phyloP scores from a whole-genome alignment of 2,797 vertebrate species.

The Acanthornis magna region DNA sequence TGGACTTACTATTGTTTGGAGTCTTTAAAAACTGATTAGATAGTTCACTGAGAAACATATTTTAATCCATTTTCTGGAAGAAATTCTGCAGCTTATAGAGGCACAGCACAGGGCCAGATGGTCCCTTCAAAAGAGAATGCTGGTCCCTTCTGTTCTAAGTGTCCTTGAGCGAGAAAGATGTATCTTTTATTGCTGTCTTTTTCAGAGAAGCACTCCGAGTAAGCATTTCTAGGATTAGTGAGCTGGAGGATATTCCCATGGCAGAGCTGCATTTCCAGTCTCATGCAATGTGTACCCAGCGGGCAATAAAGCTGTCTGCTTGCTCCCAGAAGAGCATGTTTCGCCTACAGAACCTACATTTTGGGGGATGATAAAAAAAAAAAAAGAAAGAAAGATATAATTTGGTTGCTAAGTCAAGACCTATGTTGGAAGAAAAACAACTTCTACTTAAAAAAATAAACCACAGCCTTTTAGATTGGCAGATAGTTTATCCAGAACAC shows the following conservation, averaged over 20 bases:
- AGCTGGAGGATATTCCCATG: background rate
- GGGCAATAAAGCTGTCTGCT: background rate
- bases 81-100: background rate
- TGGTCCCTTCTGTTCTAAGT: conserved; percentile 34
- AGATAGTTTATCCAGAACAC: background rate
- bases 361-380: background rate
- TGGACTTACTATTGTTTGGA: background rate
- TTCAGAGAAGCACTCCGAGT: background rate
- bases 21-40: background rate
- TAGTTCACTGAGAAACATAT: background rate
- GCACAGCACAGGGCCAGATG: conserved; percentile 23
- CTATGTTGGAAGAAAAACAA: background rate
- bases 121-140: background rate
- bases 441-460: background rate
- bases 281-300: background rate
- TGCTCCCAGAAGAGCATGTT: conserved; percentile 1
- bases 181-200: conserved; percentile 13
- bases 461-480: fast-evolving
- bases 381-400: background rate
- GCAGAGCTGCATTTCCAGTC: background rate
- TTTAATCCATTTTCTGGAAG: conserved; percentile 13
- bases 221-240: conserved; percentile 52
- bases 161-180: background rate
- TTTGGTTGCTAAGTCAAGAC: background rate
- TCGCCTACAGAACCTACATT: background rate